Evolutionary conservation across 2,113 vertebrate species (phyloP).

Genomic region (Rhodinocichla rosea): DNA sequence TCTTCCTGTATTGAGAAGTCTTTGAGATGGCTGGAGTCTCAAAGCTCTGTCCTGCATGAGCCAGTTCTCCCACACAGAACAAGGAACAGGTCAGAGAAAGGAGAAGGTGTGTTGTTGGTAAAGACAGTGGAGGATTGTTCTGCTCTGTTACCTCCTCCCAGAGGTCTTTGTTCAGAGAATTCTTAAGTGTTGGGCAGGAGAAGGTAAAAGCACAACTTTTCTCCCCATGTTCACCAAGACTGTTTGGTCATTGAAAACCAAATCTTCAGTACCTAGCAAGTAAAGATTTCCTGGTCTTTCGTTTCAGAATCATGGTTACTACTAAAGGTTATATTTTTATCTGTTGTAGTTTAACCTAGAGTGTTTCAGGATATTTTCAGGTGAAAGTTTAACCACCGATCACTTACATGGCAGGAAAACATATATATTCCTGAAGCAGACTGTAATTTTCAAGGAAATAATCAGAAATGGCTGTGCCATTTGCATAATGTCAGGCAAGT

Average conservation of each 20-base stretch:
- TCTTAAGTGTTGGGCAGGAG: not conserved
- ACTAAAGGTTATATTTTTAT: not conserved
- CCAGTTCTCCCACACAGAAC: not conserved
- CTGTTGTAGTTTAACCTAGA: not conserved
- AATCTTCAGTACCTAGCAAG: not conserved
- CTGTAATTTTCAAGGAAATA: not conserved
- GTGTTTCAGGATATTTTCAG: not conserved
- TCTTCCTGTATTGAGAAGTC: not conserved
- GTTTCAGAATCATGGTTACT: not conserved
- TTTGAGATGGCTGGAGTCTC: not conserved
- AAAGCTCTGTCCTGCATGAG: not conserved
- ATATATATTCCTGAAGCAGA: not conserved
- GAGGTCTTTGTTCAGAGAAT: not conserved
- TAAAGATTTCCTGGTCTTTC: not conserved
- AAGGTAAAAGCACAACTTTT: not conserved
- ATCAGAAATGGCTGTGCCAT: not conserved
- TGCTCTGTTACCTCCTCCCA: not conserved
- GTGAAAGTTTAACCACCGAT: not conserved
- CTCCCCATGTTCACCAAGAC: not conserved
- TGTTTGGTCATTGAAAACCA: not conserved
- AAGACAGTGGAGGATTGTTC: not conserved
- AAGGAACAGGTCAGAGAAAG: not conserved
- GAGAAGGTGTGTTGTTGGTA: not conserved
- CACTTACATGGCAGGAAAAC: not conserved
- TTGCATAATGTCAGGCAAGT: not conserved